Conservation (phyloP, 2,797 vertebrate species). For the Betta splendens region DNA sequence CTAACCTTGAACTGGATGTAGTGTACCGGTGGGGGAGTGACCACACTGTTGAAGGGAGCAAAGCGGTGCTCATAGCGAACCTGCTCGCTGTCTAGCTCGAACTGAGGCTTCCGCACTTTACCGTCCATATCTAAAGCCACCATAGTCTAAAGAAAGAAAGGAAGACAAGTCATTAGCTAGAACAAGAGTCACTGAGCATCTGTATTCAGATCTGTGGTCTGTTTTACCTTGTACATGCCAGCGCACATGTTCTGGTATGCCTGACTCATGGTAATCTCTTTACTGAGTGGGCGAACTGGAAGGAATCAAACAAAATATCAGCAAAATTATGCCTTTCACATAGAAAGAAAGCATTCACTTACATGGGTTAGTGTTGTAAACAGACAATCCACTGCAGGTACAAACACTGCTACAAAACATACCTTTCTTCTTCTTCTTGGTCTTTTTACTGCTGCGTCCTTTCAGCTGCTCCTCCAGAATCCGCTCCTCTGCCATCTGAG, state of each 20-base stretch:
- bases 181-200: background rate
- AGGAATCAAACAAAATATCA: constrained; percentile 25
- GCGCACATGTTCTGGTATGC: constrained; percentile 99
- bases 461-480: constrained; percentile 97
- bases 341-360: background rate
- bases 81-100: constrained; percentile 97
- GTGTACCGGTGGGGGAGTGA: constrained; percentile 96
- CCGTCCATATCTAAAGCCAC: constrained; percentile 98
- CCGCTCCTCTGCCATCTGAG: constrained; percentile 97
- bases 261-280: constrained; percentile 98
- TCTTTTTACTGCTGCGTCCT: constrained; percentile 97
- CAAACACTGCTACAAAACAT: background rate
- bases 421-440: constrained; percentile 99
- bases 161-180: background rate
- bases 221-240: constrained; percentile 96
- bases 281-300: constrained; percentile 93
- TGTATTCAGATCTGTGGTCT: background rate
- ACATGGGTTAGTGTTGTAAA: background rate
- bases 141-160: constrained; percentile 87
- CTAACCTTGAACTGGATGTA: constrained; percentile 97
- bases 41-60: constrained; percentile 97
- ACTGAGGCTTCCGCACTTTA: constrained; percentile 97
- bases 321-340: background rate
- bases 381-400: background rate
- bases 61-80: constrained; percentile 98